Evolutionary conservation across 1,140 invertebrate species (phyloP).

Genomic region (Drosophila littoralis): DNA sequence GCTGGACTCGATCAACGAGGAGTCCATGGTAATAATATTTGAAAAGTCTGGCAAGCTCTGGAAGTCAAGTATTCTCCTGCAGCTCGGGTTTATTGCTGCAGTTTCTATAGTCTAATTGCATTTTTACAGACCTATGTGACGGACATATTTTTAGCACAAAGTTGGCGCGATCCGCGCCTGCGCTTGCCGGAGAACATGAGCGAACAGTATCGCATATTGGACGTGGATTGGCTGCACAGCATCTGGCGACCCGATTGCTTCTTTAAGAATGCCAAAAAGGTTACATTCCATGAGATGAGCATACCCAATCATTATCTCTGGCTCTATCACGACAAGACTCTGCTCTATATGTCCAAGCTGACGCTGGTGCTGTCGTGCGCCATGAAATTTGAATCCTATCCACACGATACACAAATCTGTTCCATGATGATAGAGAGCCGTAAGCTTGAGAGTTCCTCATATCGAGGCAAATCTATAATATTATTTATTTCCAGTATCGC

Average conservation of each 20-base stretch:
- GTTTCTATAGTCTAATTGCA: neutral
- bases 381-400: slow-evolving; percentile 97
- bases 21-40: slow-evolving; percentile 91
- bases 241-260: slow-evolving; percentile 97
- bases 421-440: slow-evolving; percentile 96
- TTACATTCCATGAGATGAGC: slow-evolving; percentile 97
- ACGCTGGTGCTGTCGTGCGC: slow-evolving; percentile 94
- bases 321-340: slow-evolving; percentile 95
- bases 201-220: slow-evolving; percentile 94
- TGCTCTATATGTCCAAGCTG: slow-evolving; percentile 96
- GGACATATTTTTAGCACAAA: slow-evolving; percentile 96
- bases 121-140: slow-evolving; percentile 92
- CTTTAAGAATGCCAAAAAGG: slow-evolving; percentile 96
- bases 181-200: slow-evolving; percentile 96
- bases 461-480: neutral
- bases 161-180: slow-evolving; percentile 94
- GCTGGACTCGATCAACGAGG: slow-evolving; percentile 95
- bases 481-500: slow-evolving; percentile 87
- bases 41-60: neutral
- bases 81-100: no score
- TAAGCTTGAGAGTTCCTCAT: slow-evolving; percentile 85
- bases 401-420: slow-evolving; percentile 95
- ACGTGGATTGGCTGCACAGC: slow-evolving; percentile 95
- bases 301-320: slow-evolving; percentile 97
- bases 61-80: no score